These are phyloP conservation scores for Tetramorium parvispinum DNA, from an alignment of 1,140 invertebrate species.

Conservation along the genomic window DNA sequence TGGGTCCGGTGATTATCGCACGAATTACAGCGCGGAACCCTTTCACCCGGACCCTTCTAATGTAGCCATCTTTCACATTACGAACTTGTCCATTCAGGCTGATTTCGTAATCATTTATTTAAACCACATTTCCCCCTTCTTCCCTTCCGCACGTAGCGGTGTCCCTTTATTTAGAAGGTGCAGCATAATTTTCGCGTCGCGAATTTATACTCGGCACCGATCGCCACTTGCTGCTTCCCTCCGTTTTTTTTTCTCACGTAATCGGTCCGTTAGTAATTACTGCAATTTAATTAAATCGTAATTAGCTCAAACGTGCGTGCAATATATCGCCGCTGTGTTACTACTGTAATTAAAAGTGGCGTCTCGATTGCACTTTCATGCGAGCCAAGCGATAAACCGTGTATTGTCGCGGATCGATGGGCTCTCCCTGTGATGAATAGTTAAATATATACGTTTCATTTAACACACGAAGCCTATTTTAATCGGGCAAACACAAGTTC, in stretches of 20 bases:
- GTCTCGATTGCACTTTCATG: not conserved
- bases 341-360: not conserved
- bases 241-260: not conserved
- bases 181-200: no score
- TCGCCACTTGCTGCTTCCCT: not conserved
- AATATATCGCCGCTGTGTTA: not conserved
- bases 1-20: not conserved
- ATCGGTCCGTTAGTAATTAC: not conserved
- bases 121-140: not conserved
- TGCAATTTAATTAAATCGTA: constrained; percentile 16
- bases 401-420: not conserved
- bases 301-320: not conserved
- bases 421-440: constrained; percentile 4
- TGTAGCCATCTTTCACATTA: not conserved
- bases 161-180: not conserved
- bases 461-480: constrained; percentile 31
- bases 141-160: not conserved
- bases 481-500: constrained; percentile 31
- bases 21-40: not conserved
- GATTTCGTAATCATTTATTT: not conserved
- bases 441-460: constrained; percentile 13
- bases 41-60: not conserved
- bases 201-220: not conserved
- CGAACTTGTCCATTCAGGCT: not conserved
- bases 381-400: not conserved